phyloP scores from a whole-genome alignment of 2,113 vertebrate genomes.

The Labeo catla region DNA sequence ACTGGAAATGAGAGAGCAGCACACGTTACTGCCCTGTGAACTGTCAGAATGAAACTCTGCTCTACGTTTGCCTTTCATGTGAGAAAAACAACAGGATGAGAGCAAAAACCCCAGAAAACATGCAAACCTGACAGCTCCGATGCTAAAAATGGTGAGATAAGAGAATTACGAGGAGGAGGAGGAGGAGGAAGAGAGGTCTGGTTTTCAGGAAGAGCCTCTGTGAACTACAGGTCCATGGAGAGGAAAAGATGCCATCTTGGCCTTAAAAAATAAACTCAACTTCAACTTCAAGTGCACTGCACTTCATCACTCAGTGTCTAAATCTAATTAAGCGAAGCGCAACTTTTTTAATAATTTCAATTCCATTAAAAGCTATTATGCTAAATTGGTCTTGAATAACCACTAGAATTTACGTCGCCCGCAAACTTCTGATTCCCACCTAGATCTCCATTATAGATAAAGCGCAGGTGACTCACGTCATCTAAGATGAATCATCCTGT shows the following conservation, averaged over 20 bases:
- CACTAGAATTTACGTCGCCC: neutral
- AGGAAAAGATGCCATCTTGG: neutral
- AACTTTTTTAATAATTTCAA: neutral
- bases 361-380: neutral
- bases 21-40: conserved; percentile 55
- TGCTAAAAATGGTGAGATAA: conserved; percentile 32
- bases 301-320: neutral
- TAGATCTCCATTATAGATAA: conserved; percentile 34
- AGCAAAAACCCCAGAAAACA: conserved; percentile 39
- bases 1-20: conserved; percentile 64
- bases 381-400: neutral
- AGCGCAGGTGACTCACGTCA: neutral
- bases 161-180: neutral
- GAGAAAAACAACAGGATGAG: conserved; percentile 68
- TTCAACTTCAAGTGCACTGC: no score
- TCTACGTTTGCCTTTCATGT: conserved; percentile 62
- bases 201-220: neutral
- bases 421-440: conserved; percentile 16
- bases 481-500: conserved; percentile 12
- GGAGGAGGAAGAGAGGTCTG: neutral
- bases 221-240: neutral
- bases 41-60: conserved; percentile 65
- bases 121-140: conserved; percentile 23
- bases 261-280: neutral
- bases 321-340: neutral